A percentile compares a stretch with the other conserved stretches of the same genome.
phyloP scores from a whole-genome alignment of 2,888 invertebrate species.

The Lomographa bimaculata region DNA sequence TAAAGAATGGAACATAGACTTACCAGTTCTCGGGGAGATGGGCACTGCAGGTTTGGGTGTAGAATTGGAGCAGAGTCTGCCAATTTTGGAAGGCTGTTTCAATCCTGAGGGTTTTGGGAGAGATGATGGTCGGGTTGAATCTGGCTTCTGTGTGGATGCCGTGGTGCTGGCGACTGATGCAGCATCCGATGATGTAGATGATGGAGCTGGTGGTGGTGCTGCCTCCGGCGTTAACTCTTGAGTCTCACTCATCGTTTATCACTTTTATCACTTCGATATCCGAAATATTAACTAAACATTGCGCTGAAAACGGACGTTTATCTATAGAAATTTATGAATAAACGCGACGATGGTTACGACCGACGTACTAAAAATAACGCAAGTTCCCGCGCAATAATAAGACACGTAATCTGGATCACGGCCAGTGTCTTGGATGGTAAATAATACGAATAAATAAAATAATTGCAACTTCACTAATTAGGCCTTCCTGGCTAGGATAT shows the following conservation, averaged over 20 bases:
- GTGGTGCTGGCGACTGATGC: slow-evolving; percentile 61
- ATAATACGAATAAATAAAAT: slow-evolving; percentile 54
- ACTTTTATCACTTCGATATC: slow-evolving; percentile 52
- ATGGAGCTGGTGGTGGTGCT: slow-evolving; percentile 48
- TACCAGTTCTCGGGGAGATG: slow-evolving; percentile 80
- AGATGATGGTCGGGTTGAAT: slow-evolving; percentile 61
- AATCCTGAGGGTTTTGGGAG: slow-evolving; percentile 84
- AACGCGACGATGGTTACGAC: slow-evolving; percentile 58
- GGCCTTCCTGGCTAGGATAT: slow-evolving; percentile 7
- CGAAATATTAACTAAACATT: slow-evolving; percentile 40
- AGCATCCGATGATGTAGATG: slow-evolving; percentile 63
- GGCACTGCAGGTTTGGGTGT: slow-evolving; percentile 88
- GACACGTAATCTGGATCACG: slow-evolving; percentile 80
- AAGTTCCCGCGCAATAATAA: slow-evolving; percentile 78
- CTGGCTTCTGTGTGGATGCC: slow-evolving; percentile 52
- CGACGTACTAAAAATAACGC: slow-evolving; percentile 77
- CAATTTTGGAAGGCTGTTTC: slow-evolving; percentile 87
- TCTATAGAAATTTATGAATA: slow-evolving; percentile 40
- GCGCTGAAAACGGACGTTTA: slow-evolving; percentile 45
- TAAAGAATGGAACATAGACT: slow-evolving; percentile 43
- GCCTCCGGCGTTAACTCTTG: slow-evolving; percentile 53
- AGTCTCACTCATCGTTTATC: slow-evolving; percentile 61
- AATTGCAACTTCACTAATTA: slow-evolving; percentile 29
- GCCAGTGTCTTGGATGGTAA: slow-evolving; percentile 68
- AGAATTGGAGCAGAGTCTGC: slow-evolving; percentile 85